phyloP scores from a whole-genome alignment of 1,140 invertebrate genomes.

The Hypothenemus hampei region DNA sequence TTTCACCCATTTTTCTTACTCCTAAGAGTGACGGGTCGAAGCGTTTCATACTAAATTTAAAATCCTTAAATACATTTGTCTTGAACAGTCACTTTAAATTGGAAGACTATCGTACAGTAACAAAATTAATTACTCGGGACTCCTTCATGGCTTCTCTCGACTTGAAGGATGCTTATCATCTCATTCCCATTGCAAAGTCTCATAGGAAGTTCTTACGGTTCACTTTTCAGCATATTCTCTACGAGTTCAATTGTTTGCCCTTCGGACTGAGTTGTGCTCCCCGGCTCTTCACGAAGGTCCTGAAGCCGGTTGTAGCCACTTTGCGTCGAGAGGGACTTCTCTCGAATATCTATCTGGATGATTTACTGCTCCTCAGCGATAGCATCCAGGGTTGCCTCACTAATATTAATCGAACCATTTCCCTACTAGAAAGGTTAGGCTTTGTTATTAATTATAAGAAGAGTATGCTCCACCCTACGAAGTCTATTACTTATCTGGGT shows the following conservation, averaged over 20 bases:
- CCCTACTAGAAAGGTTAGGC: neutral
- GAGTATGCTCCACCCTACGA: neutral
- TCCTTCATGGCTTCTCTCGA: neutral
- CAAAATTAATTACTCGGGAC: slow-evolving; percentile 23
- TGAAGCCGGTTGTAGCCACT: slow-evolving; percentile 7
- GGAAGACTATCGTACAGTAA: slow-evolving; percentile 1
- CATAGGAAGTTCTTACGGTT: slow-evolving; percentile 1
- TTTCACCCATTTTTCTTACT: neutral
- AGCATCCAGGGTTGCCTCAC: neutral
- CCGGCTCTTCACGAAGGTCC: slow-evolving; percentile 14
- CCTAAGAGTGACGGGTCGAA: neutral
- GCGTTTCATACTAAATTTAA: slow-evolving; percentile 1
- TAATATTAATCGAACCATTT: neutral
- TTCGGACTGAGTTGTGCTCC: slow-evolving; percentile 21
- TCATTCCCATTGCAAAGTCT: neutral
- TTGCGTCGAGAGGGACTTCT: neutral
- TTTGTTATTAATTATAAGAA: neutral
- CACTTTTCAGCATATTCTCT: neutral
- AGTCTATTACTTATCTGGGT: neutral
- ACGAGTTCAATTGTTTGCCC: slow-evolving; percentile 16
- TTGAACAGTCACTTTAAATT: neutral
- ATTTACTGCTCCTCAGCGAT: neutral
- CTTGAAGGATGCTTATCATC: neutral
- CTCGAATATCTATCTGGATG: neutral
- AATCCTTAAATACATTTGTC: neutral